Evolutionary conservation across 2,888 invertebrate species (phyloP).

Genomic region (Drosophila diplacantha): DNA sequence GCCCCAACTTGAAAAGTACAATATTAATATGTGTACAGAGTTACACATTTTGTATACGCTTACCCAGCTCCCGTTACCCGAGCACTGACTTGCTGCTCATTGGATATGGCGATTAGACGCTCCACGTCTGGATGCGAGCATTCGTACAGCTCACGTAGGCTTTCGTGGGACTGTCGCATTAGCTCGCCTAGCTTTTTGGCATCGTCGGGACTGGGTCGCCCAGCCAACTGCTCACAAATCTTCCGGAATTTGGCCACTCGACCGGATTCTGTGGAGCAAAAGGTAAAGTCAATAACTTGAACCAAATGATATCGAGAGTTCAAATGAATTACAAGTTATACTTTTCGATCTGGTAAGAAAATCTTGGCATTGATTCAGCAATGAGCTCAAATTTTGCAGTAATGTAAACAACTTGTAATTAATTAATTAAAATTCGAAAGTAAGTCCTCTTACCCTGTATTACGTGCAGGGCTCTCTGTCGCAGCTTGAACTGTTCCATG

Average conservation of each 20-base stretch:
- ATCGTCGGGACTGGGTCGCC: constrained; percentile 47
- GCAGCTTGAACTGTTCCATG: constrained; percentile 85
- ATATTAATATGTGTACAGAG: background rate
- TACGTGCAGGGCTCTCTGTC: constrained; percentile 93
- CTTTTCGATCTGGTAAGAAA: background rate
- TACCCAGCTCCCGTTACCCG: constrained; percentile 96
- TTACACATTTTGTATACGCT: constrained; percentile 28
- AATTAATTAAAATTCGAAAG: background rate
- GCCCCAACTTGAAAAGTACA: constrained; percentile 86
- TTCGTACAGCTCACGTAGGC: constrained; percentile 90
- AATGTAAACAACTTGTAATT: background rate
- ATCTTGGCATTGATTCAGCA: background rate
- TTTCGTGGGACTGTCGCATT: constrained; percentile 93
- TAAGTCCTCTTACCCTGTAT: constrained; percentile 82
- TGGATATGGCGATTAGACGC: constrained; percentile 85
- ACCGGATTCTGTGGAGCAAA: constrained; percentile 83
- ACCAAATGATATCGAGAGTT: background rate
- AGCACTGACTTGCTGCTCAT: constrained; percentile 86
- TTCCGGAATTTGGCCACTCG: constrained; percentile 89
- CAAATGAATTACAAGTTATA: background rate
- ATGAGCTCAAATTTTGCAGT: background rate
- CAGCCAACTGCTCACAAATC: constrained; percentile 78
- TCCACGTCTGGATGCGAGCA: constrained; percentile 95
- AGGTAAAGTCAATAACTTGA: background rate
- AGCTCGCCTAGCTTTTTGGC: constrained; percentile 83